Conservation (phyloP, 1,140 invertebrate genomes). For the Drosophila sucinea region DNA sequence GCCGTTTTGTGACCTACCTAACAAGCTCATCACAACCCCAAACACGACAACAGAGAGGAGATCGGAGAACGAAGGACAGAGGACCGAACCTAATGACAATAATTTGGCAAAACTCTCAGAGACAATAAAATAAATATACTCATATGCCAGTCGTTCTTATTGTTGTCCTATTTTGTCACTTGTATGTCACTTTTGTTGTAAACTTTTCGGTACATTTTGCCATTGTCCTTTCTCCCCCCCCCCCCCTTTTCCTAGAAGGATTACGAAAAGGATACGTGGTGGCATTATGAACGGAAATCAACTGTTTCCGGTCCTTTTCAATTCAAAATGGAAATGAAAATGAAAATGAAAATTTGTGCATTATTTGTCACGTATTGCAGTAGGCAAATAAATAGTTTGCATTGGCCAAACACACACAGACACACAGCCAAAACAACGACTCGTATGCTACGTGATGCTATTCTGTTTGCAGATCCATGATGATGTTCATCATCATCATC, state of each 20-base stretch:
- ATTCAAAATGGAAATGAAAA: slow-evolving; percentile 31
- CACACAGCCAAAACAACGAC: neutral
- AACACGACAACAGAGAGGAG: neutral
- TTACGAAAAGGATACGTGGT: slow-evolving; percentile 48
- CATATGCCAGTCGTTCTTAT: slow-evolving; percentile 20
- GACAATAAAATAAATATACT: slow-evolving; percentile 79
- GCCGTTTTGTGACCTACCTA: slow-evolving; percentile 34
- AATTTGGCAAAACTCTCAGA: slow-evolving; percentile 73
- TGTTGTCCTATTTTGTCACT: slow-evolving; percentile 57
- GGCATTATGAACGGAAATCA: slow-evolving; percentile 51
- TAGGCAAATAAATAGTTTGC: slow-evolving; percentile 63
- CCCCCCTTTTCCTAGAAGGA: slow-evolving; percentile 24
- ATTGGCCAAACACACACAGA: slow-evolving; percentile 38
- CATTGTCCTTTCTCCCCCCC: slow-evolving; percentile 44
- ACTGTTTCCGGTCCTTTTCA: slow-evolving; percentile 46
- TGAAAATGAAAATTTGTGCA: slow-evolving; percentile 53
- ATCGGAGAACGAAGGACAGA: neutral
- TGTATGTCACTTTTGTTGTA: slow-evolving; percentile 58
- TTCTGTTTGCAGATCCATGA: slow-evolving; percentile 54
- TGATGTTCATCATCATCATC: slow-evolving; percentile 15
- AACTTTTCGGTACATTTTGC: slow-evolving; percentile 56
- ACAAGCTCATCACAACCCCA: slow-evolving; percentile 39
- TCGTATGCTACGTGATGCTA: slow-evolving; percentile 71
- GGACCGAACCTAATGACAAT: slow-evolving; percentile 71
- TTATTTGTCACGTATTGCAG: slow-evolving; percentile 72